Base-by-base conservation (phyloP, 2,888 invertebrate genomes). In the Leptogaster cylindrica region DNA sequence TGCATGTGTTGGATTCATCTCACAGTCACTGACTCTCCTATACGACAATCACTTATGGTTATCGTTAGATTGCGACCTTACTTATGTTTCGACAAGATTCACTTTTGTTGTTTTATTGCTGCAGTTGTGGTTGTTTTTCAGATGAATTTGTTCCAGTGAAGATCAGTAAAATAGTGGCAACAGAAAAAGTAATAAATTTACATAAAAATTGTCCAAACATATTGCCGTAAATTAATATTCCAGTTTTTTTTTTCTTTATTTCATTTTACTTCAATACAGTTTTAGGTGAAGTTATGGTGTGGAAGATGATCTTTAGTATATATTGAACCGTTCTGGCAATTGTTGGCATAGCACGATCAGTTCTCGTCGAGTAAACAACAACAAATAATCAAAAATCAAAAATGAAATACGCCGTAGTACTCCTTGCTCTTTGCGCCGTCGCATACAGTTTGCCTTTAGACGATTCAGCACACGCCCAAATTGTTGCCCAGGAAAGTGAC, bases 401-500 rank as follows among this genome's bases (percentile, higher is more conserved):
- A 73, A 78, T 79, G 77, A 76, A 78, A 76, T 76, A 77, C 74
- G 71, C 75, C 69, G 73, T 78, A 61, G 76, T 77, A 61, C 71
- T 79, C 71, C 76, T 74, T 73, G 77, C 74, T 65, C 68, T 76
- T 65, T 70, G 75, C 69, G 77, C 76, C 51, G 73, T 77, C 55
- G 78, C 73, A 27, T 69, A 75, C 67, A 77, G 76, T 27, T 78
- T 77, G 39, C 74, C 78, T 23, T 18, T 70, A 18, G 76, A 75
- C 67, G 71, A 74, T 4, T 70, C 75, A 67, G 78, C 84, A 75
- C 85, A 87, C 73, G 87, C 86, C 2, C 84, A 85, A 74, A 82
- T 88, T 70, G 71, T 87, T 52, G 84, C 85, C 70, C 87, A 86
- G 74, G 87, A 88, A 44, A 81, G 82, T 68, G 84, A 88, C 76